phyloP scores from a whole-genome alignment of 1,140 invertebrate genomes.

The Dryas iulia region DNA sequence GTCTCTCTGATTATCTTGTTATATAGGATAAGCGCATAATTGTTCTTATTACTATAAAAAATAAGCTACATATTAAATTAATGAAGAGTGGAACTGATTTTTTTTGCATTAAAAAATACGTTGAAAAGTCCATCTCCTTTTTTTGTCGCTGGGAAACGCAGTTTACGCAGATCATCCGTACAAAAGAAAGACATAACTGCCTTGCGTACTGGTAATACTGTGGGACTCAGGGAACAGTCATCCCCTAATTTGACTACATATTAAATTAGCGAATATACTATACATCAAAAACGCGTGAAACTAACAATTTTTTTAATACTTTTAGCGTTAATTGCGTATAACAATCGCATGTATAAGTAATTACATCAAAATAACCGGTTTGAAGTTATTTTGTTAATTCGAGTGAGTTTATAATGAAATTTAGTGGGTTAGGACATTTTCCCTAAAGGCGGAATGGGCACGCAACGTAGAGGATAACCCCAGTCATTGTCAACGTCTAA shows the following conservation, averaged over 20 bases:
- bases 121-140: too few species aligned
- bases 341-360: neutral
- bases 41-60: too few species aligned
- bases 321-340: neutral
- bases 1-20: too few species aligned
- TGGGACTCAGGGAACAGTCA: too few species aligned
- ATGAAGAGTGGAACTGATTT: too few species aligned
- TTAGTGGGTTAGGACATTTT: constrained; percentile 47
- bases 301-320: neutral
- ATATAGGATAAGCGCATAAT: too few species aligned
- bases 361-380: constrained; percentile 5
- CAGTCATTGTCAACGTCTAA: constrained; percentile 47
- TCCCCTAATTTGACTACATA: neutral
- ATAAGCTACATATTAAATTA: too few species aligned
- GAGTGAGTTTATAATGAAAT: constrained; percentile 41
- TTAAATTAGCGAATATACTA: constrained; percentile 15
- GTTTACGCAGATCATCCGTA: too few species aligned
- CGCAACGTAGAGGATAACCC: constrained; percentile 42
- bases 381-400: neutral
- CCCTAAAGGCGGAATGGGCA: constrained; percentile 37
- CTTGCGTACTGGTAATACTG: too few species aligned
- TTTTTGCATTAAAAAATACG: too few species aligned
- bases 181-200: too few species aligned
- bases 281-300: neutral
- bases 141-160: too few species aligned